These are phyloP conservation scores for Chelon auratus DNA, from an alignment of 2,797 vertebrate genomes.

Conservation along the genomic window DNA sequence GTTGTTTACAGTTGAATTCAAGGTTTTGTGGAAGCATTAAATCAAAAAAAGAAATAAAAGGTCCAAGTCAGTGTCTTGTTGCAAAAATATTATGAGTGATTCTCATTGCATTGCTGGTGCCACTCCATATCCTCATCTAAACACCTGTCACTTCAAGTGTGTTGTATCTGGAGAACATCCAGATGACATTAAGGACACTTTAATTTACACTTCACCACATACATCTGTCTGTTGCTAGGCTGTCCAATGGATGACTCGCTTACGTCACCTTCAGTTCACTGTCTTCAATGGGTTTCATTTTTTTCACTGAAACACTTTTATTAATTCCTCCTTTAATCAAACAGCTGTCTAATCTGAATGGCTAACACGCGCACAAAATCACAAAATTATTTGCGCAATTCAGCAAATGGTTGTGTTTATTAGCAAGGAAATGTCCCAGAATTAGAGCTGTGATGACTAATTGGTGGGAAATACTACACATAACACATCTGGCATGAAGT, in stretches of 20 bases:
- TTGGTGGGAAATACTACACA: conserved; percentile 15
- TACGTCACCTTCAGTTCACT: neutral
- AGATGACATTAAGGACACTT: too few relatives aligned
- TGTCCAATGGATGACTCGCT: neutral
- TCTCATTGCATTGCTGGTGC: too few relatives aligned
- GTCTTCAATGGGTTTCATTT: neutral
- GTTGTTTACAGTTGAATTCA: neutral
- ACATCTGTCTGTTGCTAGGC: too few relatives aligned
- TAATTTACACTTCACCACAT: too few relatives aligned
- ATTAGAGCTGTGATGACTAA: conserved; percentile 16
- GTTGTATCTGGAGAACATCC: too few relatives aligned
- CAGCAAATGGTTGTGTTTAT: conserved; percentile 10
- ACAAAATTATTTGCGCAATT: neutral
- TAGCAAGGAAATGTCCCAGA: conserved; percentile 8
- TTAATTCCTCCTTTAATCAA: neutral
- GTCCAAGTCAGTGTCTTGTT: too few relatives aligned
- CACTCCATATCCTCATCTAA: too few relatives aligned
- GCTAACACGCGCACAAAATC: neutral
- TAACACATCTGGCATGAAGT: conserved; percentile 26
- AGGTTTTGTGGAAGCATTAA: too few relatives aligned
- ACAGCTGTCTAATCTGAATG: neutral
- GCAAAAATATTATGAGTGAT: too few relatives aligned
- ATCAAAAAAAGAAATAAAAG: too few relatives aligned
- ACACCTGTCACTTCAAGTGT: too few relatives aligned
- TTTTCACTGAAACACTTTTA: neutral